Conservation (phyloP, 2,888 invertebrate species). For the Kryphioiulus occultus region DNA sequence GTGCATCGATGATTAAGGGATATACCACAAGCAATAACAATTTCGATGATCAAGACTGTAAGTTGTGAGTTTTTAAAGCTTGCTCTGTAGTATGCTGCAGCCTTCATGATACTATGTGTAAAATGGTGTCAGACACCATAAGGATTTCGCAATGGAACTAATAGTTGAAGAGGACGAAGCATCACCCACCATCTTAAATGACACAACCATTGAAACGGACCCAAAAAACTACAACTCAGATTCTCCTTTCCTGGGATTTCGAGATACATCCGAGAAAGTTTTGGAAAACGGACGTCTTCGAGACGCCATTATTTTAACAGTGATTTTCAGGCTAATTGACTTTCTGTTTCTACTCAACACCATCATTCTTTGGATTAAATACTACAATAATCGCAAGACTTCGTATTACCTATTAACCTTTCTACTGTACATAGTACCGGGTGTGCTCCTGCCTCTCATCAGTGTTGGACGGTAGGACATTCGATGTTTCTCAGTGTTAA, state of each 20-base stretch:
- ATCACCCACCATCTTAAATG: background rate
- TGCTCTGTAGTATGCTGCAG: background rate
- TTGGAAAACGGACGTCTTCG: conserved; percentile 13
- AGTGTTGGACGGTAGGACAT: conserved; percentile 36
- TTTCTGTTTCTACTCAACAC: background rate
- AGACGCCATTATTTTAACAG: background rate
- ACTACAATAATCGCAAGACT: background rate
- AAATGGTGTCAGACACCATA: background rate
- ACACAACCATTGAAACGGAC: background rate
- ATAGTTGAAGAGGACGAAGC: background rate
- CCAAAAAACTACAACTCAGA: background rate
- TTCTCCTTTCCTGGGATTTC: background rate
- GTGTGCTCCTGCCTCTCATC: background rate
- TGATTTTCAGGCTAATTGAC: conserved; percentile 3
- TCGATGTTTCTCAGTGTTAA: background rate
- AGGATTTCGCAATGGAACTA: background rate
- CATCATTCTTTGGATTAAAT: background rate
- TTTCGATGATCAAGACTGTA: too few relatives aligned
- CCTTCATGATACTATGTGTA: background rate
- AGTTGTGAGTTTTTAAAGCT: too few relatives aligned
- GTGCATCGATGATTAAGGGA: background rate
- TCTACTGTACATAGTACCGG: background rate
- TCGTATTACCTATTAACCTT: background rate
- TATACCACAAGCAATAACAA: too few relatives aligned
- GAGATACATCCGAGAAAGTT: background rate